phyloP scores from a whole-genome alignment of 2,888 invertebrate genomes.

The Rhagonycha lutea region DNA sequence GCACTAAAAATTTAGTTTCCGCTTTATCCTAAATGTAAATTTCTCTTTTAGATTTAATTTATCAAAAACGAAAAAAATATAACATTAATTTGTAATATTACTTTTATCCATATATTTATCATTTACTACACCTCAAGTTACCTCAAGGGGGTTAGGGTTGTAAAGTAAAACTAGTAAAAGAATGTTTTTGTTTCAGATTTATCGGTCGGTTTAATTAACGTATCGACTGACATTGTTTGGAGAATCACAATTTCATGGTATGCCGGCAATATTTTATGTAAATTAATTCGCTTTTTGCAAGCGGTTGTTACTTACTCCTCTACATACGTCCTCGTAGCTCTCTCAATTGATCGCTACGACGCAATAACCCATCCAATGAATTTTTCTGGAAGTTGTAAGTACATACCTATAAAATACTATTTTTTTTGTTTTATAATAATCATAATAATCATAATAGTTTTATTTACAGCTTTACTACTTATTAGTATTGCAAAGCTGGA shows the following conservation, averaged over 20 bases:
- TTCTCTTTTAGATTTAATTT: background rate
- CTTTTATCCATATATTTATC: background rate
- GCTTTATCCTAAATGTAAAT: background rate
- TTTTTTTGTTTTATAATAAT: background rate
- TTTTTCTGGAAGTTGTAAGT: slow-evolving; percentile 93
- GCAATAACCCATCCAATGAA: slow-evolving; percentile 95
- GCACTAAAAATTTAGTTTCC: background rate
- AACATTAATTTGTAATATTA: background rate
- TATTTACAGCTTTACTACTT: too few species aligned
- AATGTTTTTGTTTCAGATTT: slow-evolving; percentile 69
- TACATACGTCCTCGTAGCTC: slow-evolving; percentile 88
- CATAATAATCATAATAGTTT: too few species aligned
- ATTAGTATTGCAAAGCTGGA: too few species aligned
- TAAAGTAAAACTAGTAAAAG: background rate
- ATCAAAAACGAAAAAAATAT: background rate
- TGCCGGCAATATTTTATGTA: slow-evolving; percentile 87
- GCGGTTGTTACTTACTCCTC: slow-evolving; percentile 90
- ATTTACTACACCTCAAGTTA: too few species aligned
- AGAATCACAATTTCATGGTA: slow-evolving; percentile 88
- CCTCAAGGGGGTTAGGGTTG: too few species aligned
- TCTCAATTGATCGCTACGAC: slow-evolving; percentile 91
- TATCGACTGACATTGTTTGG: slow-evolving; percentile 88
- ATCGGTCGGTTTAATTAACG: slow-evolving; percentile 84
- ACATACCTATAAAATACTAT: slow-evolving; percentile 19
- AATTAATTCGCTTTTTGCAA: slow-evolving; percentile 82